phyloP scores from a whole-genome alignment of 2,888 invertebrate genomes.

The Acleris laterana region DNA sequence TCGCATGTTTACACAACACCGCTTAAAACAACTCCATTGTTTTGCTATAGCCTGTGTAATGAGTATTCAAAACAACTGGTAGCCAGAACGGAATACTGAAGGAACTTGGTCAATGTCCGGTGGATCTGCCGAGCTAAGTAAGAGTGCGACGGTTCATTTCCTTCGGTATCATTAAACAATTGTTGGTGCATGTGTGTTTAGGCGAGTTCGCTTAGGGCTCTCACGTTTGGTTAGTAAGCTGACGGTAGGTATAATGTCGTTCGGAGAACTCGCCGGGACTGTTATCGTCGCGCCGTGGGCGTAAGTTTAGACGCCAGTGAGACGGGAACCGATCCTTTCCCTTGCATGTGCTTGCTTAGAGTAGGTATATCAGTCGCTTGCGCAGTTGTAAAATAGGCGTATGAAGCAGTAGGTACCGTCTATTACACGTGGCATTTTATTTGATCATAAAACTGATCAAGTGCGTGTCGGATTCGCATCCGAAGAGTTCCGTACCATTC shows the following conservation, averaged over 20 bases:
- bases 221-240: constrained; percentile 7
- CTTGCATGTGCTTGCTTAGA: not conserved
- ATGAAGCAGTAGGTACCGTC: not conserved
- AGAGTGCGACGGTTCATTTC: constrained; percentile 43
- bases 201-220: constrained; percentile 6
- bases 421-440: not conserved
- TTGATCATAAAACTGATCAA: no score
- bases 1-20: constrained; percentile 69
- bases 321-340: constrained; percentile 5
- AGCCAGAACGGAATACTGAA: constrained; percentile 53
- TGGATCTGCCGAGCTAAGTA: constrained; percentile 53
- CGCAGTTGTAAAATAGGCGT: not conserved
- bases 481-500: no score
- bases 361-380: not conserved
- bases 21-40: constrained; percentile 65
- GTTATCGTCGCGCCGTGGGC: constrained; percentile 12
- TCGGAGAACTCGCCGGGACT: constrained; percentile 6
- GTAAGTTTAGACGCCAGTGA: constrained; percentile 10
- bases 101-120: constrained; percentile 71
- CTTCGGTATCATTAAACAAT: constrained; percentile 8
- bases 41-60: constrained; percentile 53
- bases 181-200: constrained; percentile 24
- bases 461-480: no score
- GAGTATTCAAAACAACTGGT: constrained; percentile 61
- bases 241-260: not conserved